Conservation (phyloP, 2,113 vertebrate species). For the Helogale parvula region DNA sequence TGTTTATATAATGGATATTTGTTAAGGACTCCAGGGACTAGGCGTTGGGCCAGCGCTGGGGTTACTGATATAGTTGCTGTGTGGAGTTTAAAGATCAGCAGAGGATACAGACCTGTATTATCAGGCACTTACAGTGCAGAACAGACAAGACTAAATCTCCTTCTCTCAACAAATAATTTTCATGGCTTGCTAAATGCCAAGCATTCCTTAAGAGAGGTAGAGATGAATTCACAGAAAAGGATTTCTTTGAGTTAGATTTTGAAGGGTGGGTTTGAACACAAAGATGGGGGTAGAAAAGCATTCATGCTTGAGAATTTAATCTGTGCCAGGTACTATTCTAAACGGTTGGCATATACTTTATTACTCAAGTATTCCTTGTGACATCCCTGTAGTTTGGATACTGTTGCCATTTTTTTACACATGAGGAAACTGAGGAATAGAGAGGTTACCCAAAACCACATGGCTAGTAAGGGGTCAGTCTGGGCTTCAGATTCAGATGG, state of each 20-base stretch:
- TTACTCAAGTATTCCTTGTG: neutral
- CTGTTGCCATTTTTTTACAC: constrained; percentile 36
- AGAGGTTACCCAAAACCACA: neutral
- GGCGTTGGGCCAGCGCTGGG: neutral
- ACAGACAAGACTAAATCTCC: neutral
- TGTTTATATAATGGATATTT: neutral
- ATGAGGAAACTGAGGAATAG: neutral
- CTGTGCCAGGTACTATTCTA: neutral
- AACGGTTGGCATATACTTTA: neutral
- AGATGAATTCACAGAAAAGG: neutral
- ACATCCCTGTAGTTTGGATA: neutral
- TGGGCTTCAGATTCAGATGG: neutral
- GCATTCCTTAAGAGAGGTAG: neutral
- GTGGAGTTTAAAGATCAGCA: neutral
- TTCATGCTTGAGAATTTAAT: neutral
- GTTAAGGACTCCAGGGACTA: neutral
- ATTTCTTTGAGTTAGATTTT: neutral
- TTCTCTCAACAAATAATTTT: constrained; percentile 27
- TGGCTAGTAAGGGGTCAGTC: neutral
- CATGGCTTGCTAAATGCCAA: neutral
- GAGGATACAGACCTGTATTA: neutral
- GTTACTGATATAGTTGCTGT: no score
- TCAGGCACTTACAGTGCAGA: neutral
- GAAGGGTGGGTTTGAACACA: neutral
- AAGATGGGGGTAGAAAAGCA: neutral